Evolutionary conservation across 2,797 vertebrate species (phyloP).

Genomic region (Pagetopsis macropterus): DNA sequence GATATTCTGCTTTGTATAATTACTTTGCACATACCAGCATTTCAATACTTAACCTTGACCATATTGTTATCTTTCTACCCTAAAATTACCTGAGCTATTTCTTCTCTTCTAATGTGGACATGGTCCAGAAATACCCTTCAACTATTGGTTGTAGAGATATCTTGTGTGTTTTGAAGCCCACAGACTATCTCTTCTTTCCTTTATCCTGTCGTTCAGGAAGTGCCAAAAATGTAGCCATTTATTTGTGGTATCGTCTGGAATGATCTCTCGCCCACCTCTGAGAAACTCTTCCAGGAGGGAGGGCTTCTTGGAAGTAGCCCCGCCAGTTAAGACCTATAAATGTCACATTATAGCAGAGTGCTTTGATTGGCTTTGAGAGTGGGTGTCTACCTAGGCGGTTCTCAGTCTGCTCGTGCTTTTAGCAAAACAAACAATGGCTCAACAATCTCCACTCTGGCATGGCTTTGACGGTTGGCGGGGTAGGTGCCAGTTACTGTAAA

Average conservation of each 20-base stretch:
- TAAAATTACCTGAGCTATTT: background rate
- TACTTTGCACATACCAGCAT: background rate
- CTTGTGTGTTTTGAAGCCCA: slow-evolving; percentile 17
- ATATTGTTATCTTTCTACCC: too few species aligned
- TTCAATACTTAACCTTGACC: background rate
- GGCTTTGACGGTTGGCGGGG: slow-evolving; percentile 16
- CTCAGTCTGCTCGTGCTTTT: slow-evolving; percentile 43
- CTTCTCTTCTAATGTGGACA: background rate
- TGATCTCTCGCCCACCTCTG: slow-evolving; percentile 47
- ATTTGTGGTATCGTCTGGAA: slow-evolving; percentile 55
- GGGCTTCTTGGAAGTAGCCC: slow-evolving; percentile 39
- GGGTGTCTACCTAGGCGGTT: slow-evolving; percentile 48
- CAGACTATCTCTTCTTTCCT: slow-evolving; percentile 7
- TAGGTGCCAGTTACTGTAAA: slow-evolving; percentile 26
- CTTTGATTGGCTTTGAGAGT: slow-evolving; percentile 55
- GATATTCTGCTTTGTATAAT: slow-evolving; percentile 12
- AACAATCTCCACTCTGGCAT: slow-evolving; percentile 23
- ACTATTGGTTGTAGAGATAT: slow-evolving; percentile 2
- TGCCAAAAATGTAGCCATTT: slow-evolving; percentile 39
- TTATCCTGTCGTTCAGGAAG: slow-evolving; percentile 41
- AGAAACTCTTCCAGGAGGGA: slow-evolving; percentile 34
- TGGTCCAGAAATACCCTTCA: slow-evolving; percentile 6
- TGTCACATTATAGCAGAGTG: slow-evolving; percentile 41
- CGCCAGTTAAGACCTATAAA: slow-evolving; percentile 54
- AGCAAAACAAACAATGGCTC: slow-evolving; percentile 61